Evolutionary conservation across 2,113 vertebrate genomes (phyloP).

Genomic region (Podilymbus podiceps): DNA sequence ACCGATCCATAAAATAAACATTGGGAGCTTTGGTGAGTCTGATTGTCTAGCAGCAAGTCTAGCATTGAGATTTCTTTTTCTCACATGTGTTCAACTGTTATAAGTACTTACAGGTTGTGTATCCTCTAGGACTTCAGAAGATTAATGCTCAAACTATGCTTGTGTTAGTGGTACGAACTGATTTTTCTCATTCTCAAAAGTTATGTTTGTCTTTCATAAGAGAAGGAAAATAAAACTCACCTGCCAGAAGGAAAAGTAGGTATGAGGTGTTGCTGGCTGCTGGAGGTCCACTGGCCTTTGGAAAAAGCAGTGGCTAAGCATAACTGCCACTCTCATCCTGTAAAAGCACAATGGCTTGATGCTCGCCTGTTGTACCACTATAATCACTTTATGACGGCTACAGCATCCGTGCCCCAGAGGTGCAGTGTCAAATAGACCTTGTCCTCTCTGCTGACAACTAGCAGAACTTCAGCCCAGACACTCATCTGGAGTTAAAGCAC

Average conservation of each 20-base stretch:
- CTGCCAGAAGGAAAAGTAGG: not conserved
- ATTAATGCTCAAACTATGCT: not conserved
- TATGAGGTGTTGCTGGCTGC: not conserved
- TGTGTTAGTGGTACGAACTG: not conserved
- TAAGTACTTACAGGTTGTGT: not conserved
- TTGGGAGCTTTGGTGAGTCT: not conserved
- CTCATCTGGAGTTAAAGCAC: not conserved
- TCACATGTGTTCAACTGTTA: not conserved
- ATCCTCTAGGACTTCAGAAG: not conserved
- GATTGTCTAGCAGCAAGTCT: not conserved
- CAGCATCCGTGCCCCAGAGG: not conserved
- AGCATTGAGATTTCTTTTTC: not conserved
- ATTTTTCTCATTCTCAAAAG: not conserved
- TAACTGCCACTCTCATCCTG: not conserved
- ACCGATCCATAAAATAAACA: not conserved
- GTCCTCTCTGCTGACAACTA: not conserved
- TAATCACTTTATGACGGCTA: not conserved
- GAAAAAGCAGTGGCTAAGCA: not conserved
- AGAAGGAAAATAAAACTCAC: not conserved
- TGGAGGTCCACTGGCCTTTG: not conserved
- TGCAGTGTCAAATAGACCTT: not conserved
- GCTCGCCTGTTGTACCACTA: not conserved
- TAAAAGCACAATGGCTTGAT: not conserved
- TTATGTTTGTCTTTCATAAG: not conserved
- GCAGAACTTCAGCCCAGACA: not conserved